Base-by-base conservation (phyloP, 2,113 vertebrate species). In the Fulica atra region DNA sequence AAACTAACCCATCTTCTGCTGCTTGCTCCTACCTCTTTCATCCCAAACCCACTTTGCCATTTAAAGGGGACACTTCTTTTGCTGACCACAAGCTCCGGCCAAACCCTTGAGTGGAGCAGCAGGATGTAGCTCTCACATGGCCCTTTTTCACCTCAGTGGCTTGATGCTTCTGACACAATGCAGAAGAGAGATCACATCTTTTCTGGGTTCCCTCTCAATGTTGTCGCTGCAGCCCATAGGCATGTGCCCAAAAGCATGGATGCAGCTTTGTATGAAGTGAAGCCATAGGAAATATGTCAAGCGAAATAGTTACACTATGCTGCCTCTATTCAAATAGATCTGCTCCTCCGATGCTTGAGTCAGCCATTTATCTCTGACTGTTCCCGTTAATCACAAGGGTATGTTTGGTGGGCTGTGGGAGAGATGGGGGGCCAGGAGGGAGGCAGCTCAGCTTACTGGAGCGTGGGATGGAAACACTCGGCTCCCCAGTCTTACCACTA, bases 401-500 rank as follows among this genome's bases (percentile, higher is more conserved):
- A 17, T 7, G 57, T 61, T 53, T 91, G 70, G 48, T 61, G 64
- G 29, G 79, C 35, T 88, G 35, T 12, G 57, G 61, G 60, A 74
- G 46, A 46, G 70, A 50, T 9, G 13, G 3, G 23, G 46, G 76
- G 54, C 59, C 1, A 5, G 86, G 65, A 86, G 46, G 38, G 63
- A 57, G 51, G 84, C 51, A 82, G 79, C 50, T 92, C 53, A 59
- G 7, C 29, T 84, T 88, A 40, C 79, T 95, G 94, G 93, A 96
- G 93, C 85, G 48, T 19, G 23, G 40, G 56, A 83, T 92, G 93
- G 96, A 97, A 98, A 97, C 71, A 77, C 53, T 80, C 6, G 10
- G 73, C 42, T 77, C 57, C 44, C 33, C 54, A 71, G 20, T 9
- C 23, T 93, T 21, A 21, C 86, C 2, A 3, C 85, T 81, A 73